phyloP scores from a whole-genome alignment of 2,888 invertebrate species.

The Dascillus cervinus region DNA sequence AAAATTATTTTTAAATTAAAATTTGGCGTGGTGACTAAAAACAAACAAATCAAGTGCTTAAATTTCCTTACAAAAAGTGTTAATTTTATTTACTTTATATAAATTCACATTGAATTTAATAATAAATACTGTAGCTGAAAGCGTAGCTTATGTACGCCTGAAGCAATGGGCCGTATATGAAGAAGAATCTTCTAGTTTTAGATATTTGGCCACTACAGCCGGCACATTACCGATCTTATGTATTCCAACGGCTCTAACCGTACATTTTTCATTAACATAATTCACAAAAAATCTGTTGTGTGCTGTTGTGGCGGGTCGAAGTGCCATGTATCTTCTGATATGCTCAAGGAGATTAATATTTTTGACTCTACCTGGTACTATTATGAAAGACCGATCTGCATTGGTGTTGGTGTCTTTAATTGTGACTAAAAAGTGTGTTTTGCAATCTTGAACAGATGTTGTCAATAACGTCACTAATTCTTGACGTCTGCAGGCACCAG shows the following conservation, averaged over 20 bases:
- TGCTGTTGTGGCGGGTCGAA: neutral
- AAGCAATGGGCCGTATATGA: no score
- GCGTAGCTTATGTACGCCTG: no score
- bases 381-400: slow-evolving; percentile 1
- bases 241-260: neutral
- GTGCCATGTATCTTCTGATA: neutral
- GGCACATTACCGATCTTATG: neutral
- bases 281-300: no score
- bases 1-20: no score
- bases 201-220: neutral
- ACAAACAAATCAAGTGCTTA: no score
- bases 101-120: no score
- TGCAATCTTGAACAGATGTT: neutral
- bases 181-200: no score
- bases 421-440: slow-evolving; percentile 1
- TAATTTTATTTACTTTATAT: no score
- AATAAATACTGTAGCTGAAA: no score
- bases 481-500: slow-evolving; percentile 1
- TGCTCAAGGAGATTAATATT: neutral
- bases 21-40: no score
- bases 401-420: slow-evolving; percentile 3
- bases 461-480: slow-evolving; percentile 4
- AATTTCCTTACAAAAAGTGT: no score
- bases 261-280: slow-evolving; percentile 2
- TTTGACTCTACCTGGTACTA: neutral